These are phyloP conservation scores for Mormyrus proboscirostris DNA, from an alignment of 2,797 vertebrate genomes.

Conservation along the genomic window DNA sequence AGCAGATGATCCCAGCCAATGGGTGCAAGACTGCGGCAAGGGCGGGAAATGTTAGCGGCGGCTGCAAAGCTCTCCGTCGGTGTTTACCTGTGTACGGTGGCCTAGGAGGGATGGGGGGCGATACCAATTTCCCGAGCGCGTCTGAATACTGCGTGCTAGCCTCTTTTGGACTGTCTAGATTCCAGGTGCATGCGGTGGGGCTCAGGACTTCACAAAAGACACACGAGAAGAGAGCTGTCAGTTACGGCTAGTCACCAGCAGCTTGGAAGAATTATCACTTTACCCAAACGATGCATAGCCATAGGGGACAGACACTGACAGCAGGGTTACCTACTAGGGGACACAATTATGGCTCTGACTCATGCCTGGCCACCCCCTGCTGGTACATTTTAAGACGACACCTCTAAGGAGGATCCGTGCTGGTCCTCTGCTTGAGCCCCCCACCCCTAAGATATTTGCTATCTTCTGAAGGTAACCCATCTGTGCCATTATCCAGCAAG, in stretches of 20 bases:
- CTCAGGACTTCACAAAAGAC: constrained; percentile 73
- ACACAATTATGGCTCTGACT: not conserved
- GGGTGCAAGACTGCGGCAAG: not conserved
- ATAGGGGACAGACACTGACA: not conserved
- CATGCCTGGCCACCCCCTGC: not conserved
- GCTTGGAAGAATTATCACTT: not conserved
- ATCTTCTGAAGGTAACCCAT: not conserved
- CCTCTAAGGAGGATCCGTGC: not conserved
- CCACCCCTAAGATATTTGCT: not conserved
- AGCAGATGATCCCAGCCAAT: not conserved
- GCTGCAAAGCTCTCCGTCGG: constrained; percentile 27
- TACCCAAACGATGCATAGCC: not conserved
- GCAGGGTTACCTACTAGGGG: not conserved
- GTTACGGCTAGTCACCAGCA: not conserved
- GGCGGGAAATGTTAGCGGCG: constrained; percentile 43
- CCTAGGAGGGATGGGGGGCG: constrained; percentile 91
- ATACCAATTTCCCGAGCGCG: constrained; percentile 72
- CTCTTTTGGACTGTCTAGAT: constrained; percentile 91
- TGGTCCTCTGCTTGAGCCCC: not conserved
- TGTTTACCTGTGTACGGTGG: constrained; percentile 82
- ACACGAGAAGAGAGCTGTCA: constrained; percentile 18
- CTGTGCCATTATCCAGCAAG: not conserved
- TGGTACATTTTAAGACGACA: not conserved
- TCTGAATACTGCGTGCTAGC: constrained; percentile 73
- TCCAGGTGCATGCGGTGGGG: constrained; percentile 89